Evolutionary conservation across 1,140 invertebrate genomes (phyloP).

Genomic region (Brachionus sp.): DNA sequence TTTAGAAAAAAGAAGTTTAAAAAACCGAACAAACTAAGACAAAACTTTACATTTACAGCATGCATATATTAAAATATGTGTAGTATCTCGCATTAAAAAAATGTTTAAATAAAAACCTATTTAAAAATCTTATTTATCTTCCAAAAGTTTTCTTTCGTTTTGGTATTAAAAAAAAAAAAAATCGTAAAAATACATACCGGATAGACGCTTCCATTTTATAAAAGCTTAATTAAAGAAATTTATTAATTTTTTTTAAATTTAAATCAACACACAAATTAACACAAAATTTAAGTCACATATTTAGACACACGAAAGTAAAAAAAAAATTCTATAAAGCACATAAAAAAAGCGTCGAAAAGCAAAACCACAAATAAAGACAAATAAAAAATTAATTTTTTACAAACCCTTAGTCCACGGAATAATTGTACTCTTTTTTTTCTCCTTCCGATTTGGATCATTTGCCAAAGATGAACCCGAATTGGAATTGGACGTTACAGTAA

Average conservation of each 20-base stretch:
- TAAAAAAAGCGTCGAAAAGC: background rate
- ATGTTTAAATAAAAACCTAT: no score
- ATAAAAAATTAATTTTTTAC: background rate
- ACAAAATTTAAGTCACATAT: background rate
- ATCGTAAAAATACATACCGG: constrained; percentile 10
- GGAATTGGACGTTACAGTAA: background rate
- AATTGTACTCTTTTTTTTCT: constrained; percentile 41
- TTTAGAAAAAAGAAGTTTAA: no score
- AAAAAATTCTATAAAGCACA: background rate
- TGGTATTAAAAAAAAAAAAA: background rate
- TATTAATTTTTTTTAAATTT: background rate
- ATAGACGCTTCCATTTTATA: constrained; percentile 32
- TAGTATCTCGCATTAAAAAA: no score
- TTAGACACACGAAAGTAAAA: background rate
- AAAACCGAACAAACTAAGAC: no score
- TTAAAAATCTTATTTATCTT: no score
- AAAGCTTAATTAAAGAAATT: background rate
- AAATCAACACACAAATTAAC: background rate
- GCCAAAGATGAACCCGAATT: background rate
- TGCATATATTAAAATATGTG: no score
- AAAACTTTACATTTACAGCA: no score
- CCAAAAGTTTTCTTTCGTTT: background rate
- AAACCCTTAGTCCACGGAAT: constrained; percentile 46
- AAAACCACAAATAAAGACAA: background rate
- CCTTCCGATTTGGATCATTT: background rate